These are phyloP conservation scores for Brachypalpus laphriformis DNA, from an alignment of 2,888 invertebrate species.

Conservation along the genomic window DNA sequence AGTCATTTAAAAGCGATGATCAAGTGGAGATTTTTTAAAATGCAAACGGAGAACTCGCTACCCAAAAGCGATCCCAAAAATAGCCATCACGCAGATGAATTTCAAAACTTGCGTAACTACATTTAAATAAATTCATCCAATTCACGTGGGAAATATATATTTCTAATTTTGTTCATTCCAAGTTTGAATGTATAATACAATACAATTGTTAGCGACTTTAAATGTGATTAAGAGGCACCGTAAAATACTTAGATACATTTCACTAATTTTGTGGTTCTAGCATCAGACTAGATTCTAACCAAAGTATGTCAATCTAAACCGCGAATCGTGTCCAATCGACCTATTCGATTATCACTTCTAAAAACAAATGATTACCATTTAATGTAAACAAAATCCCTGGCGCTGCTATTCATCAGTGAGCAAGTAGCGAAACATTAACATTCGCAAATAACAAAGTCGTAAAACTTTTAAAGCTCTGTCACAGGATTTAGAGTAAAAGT, in stretches of 20 bases:
- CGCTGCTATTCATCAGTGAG: background rate
- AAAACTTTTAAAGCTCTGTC: background rate
- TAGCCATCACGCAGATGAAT: no score
- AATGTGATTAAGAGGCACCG: background rate
- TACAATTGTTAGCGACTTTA: no score
- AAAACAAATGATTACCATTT: background rate
- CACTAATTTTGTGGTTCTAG: background rate
- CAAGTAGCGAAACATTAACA: background rate
- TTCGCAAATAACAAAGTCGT: slow-evolving; percentile 8
- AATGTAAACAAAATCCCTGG: background rate
- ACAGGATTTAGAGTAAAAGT: background rate
- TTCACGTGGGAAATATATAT: no score
- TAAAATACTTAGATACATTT: background rate
- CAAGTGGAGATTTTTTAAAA: no score
- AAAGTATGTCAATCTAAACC: background rate
- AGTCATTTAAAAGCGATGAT: no score
- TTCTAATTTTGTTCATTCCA: no score
- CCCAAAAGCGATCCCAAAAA: no score
- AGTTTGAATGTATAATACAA: no score
- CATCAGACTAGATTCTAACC: background rate
- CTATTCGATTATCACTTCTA: slow-evolving; percentile 4
- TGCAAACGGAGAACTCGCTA: no score
- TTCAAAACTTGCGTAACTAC: no score
- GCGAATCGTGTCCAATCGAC: slow-evolving; percentile 5
- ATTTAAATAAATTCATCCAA: no score